Base-by-base conservation (phyloP, 2,113 vertebrate genomes). In the Gasterosteus nipponicus region DNA sequence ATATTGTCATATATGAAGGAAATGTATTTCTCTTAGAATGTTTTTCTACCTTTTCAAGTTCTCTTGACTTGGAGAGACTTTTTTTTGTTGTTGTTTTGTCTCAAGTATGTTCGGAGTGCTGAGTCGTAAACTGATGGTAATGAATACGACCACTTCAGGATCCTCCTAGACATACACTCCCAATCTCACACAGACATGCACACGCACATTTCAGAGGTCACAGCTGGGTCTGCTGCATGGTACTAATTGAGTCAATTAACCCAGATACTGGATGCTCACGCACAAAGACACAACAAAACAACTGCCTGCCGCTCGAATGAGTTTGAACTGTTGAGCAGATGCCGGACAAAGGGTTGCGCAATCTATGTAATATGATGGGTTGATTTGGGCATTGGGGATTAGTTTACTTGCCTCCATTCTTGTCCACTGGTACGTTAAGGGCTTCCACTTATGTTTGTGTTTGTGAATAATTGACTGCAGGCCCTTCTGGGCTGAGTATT, bases 191-290 rank as follows among this genome's bases (percentile, higher is more conserved):
- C 11, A 84, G 35, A 53, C 16, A 44, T 3, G n/a, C 46, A 19
- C 0, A 19, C 46, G 1, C 35, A n/a, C 39, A 66, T 65, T 75
- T 63, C 64, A 41, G 77, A 79, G 81, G 83, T 79, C 86, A 89
- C 90, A 91, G 85, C 89, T 91, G 87, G 76, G 82, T 41, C 49
- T 10, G 38, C 73, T 89, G 76, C 75, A 82, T 42, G 67, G 69
- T 67, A 67, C 75, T 75, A 73, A 62, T 79, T 82, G 61, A 83
- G 72, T 81, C 75, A 81, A 80, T 89, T 81, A 90, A 88, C 87
- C 87, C 71, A 80, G 64, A 86, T 84, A 82, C 69, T 70, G 44
- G 51, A 60, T 72, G 78, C 63, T 79, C 57, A 54, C 64, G 73
- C 63, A 77, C 76, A 89, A 82, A 82, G 66, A 39, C 74, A 51